Base-by-base conservation (phyloP, 2,888 invertebrate genomes). In the Pachydiplax longipennis region DNA sequence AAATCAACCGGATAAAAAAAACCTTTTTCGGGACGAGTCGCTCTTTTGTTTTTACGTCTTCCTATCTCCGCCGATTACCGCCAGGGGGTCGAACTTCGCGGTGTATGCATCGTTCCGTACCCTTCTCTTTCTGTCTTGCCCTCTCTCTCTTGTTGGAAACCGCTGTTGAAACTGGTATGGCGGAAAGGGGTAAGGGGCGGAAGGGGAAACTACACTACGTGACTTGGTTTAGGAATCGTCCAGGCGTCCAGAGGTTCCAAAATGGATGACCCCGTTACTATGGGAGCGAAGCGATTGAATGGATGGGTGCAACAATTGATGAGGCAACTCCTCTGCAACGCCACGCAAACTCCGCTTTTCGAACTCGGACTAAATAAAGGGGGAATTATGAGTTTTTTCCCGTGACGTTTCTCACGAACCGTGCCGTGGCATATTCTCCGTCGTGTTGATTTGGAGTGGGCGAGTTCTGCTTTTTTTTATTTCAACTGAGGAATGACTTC, bases 231-330 rank as follows among this genome's bases (percentile, higher is more conserved):
- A 58, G 53, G 83, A 83, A 58, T 83, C 83, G 82, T 40, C 40
- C 48, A 82, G 58, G 58, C 83, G 83, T 83, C 83, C 83, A 40
- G 37, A 31, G 40, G 31, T 31, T 48, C 82, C 83, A 53, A 44
- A 83, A 31, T 35, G 58, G 83, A 83, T 83, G 83, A 83, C 83
- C 83, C 58, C 31, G 83, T 58, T 83, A 83, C 83, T 35, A 83
- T 58, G 58, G 83, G n/a, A 48, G 48, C 40, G 81, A 25, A 25
- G 44, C 58, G 58, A 83, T 83, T 83, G 83, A 83, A 31, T 18
- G 44, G 31, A 58, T n/a, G 83, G 83, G 53, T 58, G 58, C n/a
- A 35, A 58, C 83, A 83, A 83, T 83, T 83, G 44, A 31, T 83
- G 83, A 83, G 31, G 58, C 83, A 31, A 73, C 73, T 73, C 8